Percentiles rank a stretch among this genome's conserved stretches.
These are phyloP conservation scores for Lutjanus campechanus DNA, from an alignment of 2,797 vertebrate species.

Conservation along the genomic window DNA sequence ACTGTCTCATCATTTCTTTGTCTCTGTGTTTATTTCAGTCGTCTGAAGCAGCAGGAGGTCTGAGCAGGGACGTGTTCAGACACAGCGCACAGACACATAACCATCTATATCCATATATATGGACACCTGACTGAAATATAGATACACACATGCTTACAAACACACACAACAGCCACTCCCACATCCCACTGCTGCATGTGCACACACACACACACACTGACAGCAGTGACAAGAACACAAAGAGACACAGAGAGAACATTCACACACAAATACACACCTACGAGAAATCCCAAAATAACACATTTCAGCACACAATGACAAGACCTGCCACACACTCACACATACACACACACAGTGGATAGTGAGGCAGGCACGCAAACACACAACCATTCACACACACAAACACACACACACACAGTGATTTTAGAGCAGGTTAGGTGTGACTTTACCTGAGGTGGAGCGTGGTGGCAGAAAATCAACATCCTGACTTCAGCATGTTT, in stretches of 20 bases:
- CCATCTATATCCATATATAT: neutral
- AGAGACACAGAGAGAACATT: constrained; percentile 1
- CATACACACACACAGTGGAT: neutral
- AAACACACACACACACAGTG: neutral
- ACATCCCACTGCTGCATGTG: neutral
- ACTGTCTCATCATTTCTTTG: neutral
- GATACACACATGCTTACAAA: neutral
- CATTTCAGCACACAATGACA: neutral
- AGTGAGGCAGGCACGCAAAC: neutral
- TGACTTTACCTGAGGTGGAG: constrained; percentile 2
- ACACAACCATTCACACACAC: neutral
- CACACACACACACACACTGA: neutral
- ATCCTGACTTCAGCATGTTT: constrained; percentile 9
- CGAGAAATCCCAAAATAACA: constrained; percentile 28
- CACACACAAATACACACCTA: constrained; percentile 2
- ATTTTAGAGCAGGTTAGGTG: too few relatives aligned
- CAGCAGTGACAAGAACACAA: constrained; percentile 24
- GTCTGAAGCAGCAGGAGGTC: too few relatives aligned
- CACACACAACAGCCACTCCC: neutral
- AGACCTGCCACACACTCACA: constrained; percentile 2
- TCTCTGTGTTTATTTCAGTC: neutral
- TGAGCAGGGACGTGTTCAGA: neutral
- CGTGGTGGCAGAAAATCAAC: neutral
- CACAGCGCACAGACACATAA: neutral
- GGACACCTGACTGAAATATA: neutral